Percentiles rank a stretch among this genome's conserved stretches.
phyloP scores from a whole-genome alignment of 2,113 vertebrate genomes.

The Hippocampus barbouri region DNA sequence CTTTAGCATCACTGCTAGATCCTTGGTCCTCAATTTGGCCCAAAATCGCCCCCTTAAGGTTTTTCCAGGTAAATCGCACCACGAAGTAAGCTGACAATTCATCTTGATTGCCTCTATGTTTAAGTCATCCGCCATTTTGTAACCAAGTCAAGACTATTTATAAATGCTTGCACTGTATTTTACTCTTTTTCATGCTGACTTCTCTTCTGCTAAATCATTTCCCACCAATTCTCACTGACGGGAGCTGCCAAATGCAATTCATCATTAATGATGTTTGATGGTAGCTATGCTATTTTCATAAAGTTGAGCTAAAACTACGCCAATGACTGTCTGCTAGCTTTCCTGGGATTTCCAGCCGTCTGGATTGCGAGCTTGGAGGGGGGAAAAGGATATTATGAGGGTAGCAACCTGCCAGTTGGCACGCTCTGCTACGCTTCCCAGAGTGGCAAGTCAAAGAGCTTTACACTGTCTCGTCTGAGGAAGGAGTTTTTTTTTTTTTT shows the following conservation, averaged over 20 bases:
- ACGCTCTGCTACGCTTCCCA: slow-evolving; percentile 41
- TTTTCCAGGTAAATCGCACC: slow-evolving; percentile 81
- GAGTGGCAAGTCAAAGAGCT: slow-evolving; percentile 52
- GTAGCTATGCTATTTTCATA: slow-evolving; percentile 25
- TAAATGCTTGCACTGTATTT: background rate
- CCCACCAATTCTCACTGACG: background rate
- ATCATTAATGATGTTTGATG: slow-evolving; percentile 22
- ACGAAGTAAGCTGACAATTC: background rate
- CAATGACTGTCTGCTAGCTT: slow-evolving; percentile 12
- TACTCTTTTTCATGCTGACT: background rate
- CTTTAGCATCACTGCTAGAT: slow-evolving; percentile 82
- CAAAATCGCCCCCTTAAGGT: slow-evolving; percentile 76
- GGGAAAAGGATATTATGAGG: slow-evolving; percentile 23
- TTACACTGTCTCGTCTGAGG: slow-evolving; percentile 43
- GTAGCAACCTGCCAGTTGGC: slow-evolving; percentile 47
- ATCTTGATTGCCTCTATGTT: background rate
- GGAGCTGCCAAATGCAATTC: slow-evolving; percentile 20
- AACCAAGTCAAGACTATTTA: background rate
- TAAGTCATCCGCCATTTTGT: background rate
- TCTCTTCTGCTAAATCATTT: slow-evolving; percentile 14
- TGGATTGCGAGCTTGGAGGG: slow-evolving; percentile 25
- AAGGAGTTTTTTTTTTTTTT: slow-evolving; percentile 24
- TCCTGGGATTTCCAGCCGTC: slow-evolving; percentile 32
- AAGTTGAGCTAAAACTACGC: slow-evolving; percentile 35
- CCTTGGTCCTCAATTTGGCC: slow-evolving; percentile 75